Conservation (phyloP, 2,888 invertebrate species). For the Scaptomyza polygonia region DNA sequence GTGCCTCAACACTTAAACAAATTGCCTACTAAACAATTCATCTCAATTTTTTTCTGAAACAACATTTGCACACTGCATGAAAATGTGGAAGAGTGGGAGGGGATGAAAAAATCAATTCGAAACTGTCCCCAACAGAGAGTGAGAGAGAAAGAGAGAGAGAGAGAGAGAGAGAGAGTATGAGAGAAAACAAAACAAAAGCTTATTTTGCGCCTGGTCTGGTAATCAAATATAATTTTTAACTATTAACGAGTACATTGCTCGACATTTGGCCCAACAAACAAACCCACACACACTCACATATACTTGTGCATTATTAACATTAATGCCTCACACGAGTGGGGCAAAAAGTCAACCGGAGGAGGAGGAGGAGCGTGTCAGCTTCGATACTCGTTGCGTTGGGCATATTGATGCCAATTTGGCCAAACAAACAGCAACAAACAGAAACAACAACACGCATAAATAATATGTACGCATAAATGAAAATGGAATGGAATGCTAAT, state of each 20-base stretch:
- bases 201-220: slow-evolving; percentile 37
- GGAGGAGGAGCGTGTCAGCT: slow-evolving; percentile 33
- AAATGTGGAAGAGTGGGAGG: background rate
- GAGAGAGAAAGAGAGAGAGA: background rate
- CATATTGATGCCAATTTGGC: slow-evolving; percentile 61
- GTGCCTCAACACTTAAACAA: slow-evolving; percentile 64
- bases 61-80: slow-evolving; percentile 32
- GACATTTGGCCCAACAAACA: slow-evolving; percentile 46
- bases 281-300: slow-evolving; percentile 7
- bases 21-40: slow-evolving; percentile 76
- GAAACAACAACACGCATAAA: slow-evolving; percentile 55
- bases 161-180: background rate
- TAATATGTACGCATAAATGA: slow-evolving; percentile 65
- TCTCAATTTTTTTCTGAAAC: slow-evolving; percentile 56
- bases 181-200: background rate
- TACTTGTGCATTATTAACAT: slow-evolving; percentile 67
- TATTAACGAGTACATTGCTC: slow-evolving; percentile 74
- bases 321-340: slow-evolving; percentile 66
- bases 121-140: slow-evolving; percentile 28
- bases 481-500: slow-evolving; percentile 52
- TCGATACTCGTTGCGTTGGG: slow-evolving; percentile 32
- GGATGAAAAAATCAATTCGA: slow-evolving; percentile 61
- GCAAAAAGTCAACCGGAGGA: slow-evolving; percentile 31
- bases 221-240: slow-evolving; percentile 80
- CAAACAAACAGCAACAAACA: slow-evolving; percentile 35